A percentile compares a stretch with the other conserved stretches of the same genome.
Evolutionary conservation across 2,888 invertebrate genomes (phyloP).

Genomic region (Eutolmus rufibarbis): DNA sequence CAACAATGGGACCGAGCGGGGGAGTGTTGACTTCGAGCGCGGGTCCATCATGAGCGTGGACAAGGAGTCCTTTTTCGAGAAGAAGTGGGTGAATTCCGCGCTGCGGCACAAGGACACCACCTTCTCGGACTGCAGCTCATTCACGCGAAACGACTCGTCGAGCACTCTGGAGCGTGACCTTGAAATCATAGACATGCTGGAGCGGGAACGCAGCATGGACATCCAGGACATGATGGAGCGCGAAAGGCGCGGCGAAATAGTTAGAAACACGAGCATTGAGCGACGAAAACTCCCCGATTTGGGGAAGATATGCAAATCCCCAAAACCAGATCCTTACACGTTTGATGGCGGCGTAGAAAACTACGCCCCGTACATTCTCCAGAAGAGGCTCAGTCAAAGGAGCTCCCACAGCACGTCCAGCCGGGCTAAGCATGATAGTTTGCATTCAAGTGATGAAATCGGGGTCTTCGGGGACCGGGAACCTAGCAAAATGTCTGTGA

Average conservation of each 20-base stretch:
- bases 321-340: conserved; percentile 50
- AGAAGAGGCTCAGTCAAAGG: conserved; percentile 57
- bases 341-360: neutral
- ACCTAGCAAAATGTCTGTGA: conserved; percentile 58
- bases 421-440: conserved; percentile 57
- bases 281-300: conserved; percentile 59
- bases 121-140: conserved; percentile 58
- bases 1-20: conserved; percentile 53
- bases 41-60: conserved; percentile 40
- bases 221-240: conserved; percentile 60
- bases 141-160: conserved; percentile 55
- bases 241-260: conserved; percentile 50
- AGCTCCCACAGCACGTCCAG: conserved; percentile 53
- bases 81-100: conserved; percentile 50
- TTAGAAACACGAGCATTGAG: conserved; percentile 48
- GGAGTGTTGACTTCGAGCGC: conserved; percentile 47
- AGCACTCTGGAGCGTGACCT: conserved; percentile 61
- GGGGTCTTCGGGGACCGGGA: conserved; percentile 25
- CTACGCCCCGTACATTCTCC: neutral
- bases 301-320: conserved; percentile 58
- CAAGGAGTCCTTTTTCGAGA: conserved; percentile 51
- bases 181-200: conserved; percentile 61
- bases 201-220: conserved; percentile 62
- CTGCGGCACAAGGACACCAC: conserved; percentile 56
- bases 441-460: conserved; percentile 43